phyloP scores from a whole-genome alignment of 2,113 vertebrate species.

The Rhipidura dahli region DNA sequence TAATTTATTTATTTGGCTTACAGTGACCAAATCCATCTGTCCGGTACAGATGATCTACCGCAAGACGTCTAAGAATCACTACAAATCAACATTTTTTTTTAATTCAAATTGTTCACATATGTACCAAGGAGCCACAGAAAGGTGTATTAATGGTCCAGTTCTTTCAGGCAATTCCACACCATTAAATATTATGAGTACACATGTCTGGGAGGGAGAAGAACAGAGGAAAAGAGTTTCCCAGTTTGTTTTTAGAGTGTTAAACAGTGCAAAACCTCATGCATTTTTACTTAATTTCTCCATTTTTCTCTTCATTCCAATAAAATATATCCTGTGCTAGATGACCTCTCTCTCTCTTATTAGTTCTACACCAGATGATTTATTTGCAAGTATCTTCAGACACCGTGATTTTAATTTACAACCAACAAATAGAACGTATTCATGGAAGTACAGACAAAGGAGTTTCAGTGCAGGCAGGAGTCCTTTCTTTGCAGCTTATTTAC shows the following conservation, averaged over 20 bases:
- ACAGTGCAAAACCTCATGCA: not conserved
- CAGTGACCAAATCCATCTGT: slow-evolving; percentile 65
- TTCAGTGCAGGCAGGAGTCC: not conserved
- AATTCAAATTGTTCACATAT: slow-evolving; percentile 70
- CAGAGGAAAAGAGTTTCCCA: not conserved
- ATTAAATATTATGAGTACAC: slow-evolving; percentile 57
- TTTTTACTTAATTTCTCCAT: not conserved
- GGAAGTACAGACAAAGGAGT: not conserved
- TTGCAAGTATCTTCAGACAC: not conserved
- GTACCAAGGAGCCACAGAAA: slow-evolving; percentile 45
- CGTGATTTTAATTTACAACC: not conserved
- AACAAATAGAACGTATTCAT: not conserved
- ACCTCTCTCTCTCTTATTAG: not conserved
- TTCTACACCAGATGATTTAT: not conserved
- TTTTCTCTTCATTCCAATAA: not conserved
- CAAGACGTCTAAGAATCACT: slow-evolving; percentile 28
- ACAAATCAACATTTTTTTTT: not conserved
- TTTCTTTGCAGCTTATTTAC: not conserved
- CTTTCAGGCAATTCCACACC: slow-evolving; percentile 56
- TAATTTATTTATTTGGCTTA: slow-evolving; percentile 74
- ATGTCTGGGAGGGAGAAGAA: not conserved
- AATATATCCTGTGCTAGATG: slow-evolving; percentile 4
- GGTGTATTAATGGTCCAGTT: slow-evolving; percentile 24
- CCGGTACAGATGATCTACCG: slow-evolving; percentile 51
- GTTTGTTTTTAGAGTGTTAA: slow-evolving; percentile 37